phyloP scores from a whole-genome alignment of 2,888 invertebrate genomes.

The Papilio gigon region DNA sequence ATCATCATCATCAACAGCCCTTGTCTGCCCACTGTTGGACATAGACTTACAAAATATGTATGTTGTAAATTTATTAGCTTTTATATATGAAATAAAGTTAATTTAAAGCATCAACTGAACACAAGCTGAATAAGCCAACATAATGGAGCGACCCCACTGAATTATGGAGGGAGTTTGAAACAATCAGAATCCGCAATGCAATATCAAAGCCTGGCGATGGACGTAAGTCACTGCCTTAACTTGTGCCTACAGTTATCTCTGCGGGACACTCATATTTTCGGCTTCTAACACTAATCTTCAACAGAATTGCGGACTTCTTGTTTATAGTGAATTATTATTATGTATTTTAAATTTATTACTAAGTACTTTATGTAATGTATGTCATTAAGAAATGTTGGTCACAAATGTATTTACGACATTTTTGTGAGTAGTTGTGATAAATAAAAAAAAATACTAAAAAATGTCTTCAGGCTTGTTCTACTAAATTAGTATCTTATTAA shows the following conservation, averaged over 20 bases:
- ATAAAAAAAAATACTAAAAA: too few species aligned
- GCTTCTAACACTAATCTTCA: slow-evolving; percentile 34
- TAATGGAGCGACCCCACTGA: slow-evolving; percentile 51
- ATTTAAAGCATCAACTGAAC: slow-evolving; percentile 45
- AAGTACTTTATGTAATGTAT: not conserved
- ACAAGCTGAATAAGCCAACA: slow-evolving; percentile 46
- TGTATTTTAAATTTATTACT: not conserved
- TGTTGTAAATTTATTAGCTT: slow-evolving; percentile 8
- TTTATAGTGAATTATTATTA: slow-evolving; percentile 32
- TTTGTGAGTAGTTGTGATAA: too few species aligned
- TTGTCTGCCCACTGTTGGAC: too few species aligned
- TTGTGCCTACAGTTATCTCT: slow-evolving; percentile 56
- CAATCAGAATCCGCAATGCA: slow-evolving; percentile 43
- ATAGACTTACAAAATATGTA: too few species aligned
- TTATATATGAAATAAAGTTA: slow-evolving; percentile 1
- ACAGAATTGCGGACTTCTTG: slow-evolving; percentile 32
- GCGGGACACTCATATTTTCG: slow-evolving; percentile 59
- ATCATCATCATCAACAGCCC: too few species aligned
- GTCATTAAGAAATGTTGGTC: too few species aligned
- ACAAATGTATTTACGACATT: not conserved
- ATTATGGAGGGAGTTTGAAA: slow-evolving; percentile 47
- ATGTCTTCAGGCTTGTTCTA: too few species aligned
- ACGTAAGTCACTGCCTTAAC: slow-evolving; percentile 37
- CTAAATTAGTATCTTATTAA: too few species aligned
- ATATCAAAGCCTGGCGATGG: slow-evolving; percentile 32